These are phyloP conservation scores for Pyxicephalus adspersus DNA, from an alignment of 2,113 vertebrate species.

Conservation along the genomic window DNA sequence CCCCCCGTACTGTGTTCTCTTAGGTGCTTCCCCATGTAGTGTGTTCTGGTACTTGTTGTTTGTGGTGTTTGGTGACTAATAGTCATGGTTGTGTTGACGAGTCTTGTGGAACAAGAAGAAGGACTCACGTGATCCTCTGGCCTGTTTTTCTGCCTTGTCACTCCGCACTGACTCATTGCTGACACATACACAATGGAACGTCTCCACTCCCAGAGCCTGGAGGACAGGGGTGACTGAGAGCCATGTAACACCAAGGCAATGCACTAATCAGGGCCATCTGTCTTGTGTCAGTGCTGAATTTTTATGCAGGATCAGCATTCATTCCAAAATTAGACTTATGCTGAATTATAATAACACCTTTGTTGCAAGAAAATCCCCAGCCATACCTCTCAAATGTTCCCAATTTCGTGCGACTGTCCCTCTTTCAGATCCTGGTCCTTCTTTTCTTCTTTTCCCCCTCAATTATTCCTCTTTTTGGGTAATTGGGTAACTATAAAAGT, in stretches of 20 bases:
- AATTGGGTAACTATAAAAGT: no score
- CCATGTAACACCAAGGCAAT: not conserved
- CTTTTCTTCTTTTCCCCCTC: no score
- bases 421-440: no score
- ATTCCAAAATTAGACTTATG: no score
- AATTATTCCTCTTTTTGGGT: no score
- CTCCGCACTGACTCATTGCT: constrained; percentile 18
- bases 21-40: not conserved
- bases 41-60: not conserved
- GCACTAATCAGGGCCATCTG: not conserved
- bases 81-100: constrained; percentile 22
- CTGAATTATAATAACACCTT: no score
- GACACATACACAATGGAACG: constrained; percentile 42
- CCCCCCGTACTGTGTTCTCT: not conserved
- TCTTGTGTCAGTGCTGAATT: no score
- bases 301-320: no score
- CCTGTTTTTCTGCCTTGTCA: constrained; percentile 47
- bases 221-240: constrained; percentile 3
- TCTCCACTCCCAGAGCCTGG: constrained; percentile 23
- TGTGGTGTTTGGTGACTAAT: constrained; percentile 7
- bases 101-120: constrained; percentile 1
- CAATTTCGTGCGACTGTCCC: no score
- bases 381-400: no score
- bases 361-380: no score
- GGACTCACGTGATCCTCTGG: not conserved